These are phyloP conservation scores for Copidosoma aretas DNA, from an alignment of 2,888 invertebrate species.

Conservation along the genomic window DNA sequence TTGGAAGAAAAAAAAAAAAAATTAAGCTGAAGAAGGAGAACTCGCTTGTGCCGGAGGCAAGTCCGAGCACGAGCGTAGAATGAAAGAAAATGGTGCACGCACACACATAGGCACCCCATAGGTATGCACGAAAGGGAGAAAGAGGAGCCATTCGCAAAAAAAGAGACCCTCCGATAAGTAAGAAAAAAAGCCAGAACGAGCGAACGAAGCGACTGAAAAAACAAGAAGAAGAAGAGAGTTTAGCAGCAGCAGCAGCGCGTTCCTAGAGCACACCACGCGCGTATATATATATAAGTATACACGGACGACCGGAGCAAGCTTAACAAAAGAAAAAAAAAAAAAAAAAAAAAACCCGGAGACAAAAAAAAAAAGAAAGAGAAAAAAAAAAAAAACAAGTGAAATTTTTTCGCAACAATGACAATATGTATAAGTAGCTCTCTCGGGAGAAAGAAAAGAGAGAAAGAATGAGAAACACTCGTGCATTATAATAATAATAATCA, in stretches of 20 bases:
- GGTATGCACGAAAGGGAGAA: not conserved
- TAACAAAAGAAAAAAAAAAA: not conserved
- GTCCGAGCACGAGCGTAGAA: not conserved
- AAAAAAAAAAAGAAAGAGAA: not conserved
- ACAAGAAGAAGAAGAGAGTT: slow-evolving; percentile 7
- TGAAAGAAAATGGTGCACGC: not conserved
- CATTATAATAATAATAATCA: too few species aligned
- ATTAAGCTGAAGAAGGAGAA: too few species aligned
- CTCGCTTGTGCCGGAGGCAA: not conserved
- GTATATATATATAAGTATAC: not conserved
- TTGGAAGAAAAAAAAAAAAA: too few species aligned
- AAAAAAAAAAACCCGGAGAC: not conserved
- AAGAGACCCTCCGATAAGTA: not conserved
- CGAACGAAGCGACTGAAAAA: not conserved
- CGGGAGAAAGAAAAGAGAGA: slow-evolving; percentile 38
- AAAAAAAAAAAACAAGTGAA: slow-evolving; percentile 2
- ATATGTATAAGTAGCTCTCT: not conserved
- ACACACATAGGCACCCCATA: too few species aligned
- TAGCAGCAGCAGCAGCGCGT: too few species aligned
- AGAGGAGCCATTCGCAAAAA: slow-evolving; percentile 1
- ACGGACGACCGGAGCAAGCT: not conserved
- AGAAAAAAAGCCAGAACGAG: not conserved
- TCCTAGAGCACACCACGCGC: not conserved
- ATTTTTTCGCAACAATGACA: slow-evolving; percentile 16
- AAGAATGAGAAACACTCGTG: slow-evolving; percentile 45